These are phyloP conservation scores for Pantelozetes paolii DNA, from an alignment of 2,888 invertebrate species.

Conservation along the genomic window DNA sequence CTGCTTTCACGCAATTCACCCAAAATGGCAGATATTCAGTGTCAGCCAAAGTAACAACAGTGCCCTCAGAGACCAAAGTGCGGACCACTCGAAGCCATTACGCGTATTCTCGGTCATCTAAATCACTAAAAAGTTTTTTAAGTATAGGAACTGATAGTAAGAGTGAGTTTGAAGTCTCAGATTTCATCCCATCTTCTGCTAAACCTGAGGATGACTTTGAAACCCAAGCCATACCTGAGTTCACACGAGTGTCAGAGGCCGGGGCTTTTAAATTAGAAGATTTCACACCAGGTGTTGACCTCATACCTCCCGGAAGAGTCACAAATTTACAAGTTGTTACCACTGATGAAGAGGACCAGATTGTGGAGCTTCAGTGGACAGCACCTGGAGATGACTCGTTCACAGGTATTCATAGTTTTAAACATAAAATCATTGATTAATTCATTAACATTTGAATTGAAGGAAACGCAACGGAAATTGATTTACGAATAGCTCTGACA, in stretches of 20 bases:
- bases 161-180: slow-evolving; percentile 31
- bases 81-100: slow-evolving; percentile 17
- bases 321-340: slow-evolving; percentile 47
- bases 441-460: neutral
- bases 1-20: slow-evolving; percentile 50
- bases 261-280: slow-evolving; percentile 47
- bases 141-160: neutral
- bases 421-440: too few relatives aligned
- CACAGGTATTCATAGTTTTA: too few relatives aligned
- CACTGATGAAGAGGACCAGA: slow-evolving; percentile 37
- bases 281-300: slow-evolving; percentile 44
- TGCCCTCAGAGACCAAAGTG: neutral
- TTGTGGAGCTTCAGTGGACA: slow-evolving; percentile 48
- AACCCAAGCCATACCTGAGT: slow-evolving; percentile 42
- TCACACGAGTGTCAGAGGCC: slow-evolving; percentile 47
- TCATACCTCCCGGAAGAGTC: slow-evolving; percentile 48
- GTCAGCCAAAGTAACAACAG: slow-evolving; percentile 46
- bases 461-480: slow-evolving; percentile 1
- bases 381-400: slow-evolving; percentile 49
- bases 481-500: neutral
- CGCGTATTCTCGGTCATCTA: slow-evolving; percentile 5
- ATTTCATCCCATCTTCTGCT: slow-evolving; percentile 39
- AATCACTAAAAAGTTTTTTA: neutral
- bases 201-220: slow-evolving; percentile 39
- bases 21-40: slow-evolving; percentile 51